These are phyloP conservation scores for Emys orbicularis DNA, from an alignment of 2,797 vertebrate species.

Conservation along the genomic window DNA sequence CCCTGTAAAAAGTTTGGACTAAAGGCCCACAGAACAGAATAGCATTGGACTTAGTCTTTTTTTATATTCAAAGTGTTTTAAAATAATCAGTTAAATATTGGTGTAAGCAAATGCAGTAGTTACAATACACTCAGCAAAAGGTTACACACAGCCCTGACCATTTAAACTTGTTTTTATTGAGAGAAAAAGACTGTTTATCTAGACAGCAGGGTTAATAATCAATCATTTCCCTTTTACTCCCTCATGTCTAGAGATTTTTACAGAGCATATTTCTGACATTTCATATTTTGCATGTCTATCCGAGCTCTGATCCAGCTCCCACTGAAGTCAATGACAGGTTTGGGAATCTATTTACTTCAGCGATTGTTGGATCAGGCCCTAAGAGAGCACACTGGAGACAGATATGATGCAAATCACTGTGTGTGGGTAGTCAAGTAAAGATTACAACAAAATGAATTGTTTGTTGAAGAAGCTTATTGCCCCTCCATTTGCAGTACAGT, in stretches of 20 bases:
- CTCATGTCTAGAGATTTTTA: background rate
- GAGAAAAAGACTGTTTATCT: background rate
- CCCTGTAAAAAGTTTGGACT: background rate
- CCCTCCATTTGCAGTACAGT: background rate
- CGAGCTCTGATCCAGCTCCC: background rate
- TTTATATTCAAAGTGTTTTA: background rate
- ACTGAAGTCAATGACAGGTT: background rate
- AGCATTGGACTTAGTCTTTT: background rate
- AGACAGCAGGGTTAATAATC: background rate
- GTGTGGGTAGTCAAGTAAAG: background rate
- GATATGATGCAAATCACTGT: background rate
- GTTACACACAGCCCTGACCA: background rate
- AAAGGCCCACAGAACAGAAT: background rate
- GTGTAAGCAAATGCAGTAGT: background rate
- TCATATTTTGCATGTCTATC: background rate
- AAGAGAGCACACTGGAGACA: background rate
- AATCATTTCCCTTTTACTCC: background rate
- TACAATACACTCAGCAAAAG: background rate
- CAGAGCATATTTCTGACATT: background rate
- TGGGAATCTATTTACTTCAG: background rate
- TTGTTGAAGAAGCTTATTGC: background rate
- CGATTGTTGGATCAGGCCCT: background rate
- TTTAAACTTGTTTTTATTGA: background rate
- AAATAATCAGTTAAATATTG: background rate
- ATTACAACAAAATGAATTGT: background rate